A percentile compares a stretch with the other conserved stretches of the same genome.
These are phyloP conservation scores for Smittia sp. DNA, from an alignment of 2,888 invertebrate species.

Conservation along the genomic window DNA sequence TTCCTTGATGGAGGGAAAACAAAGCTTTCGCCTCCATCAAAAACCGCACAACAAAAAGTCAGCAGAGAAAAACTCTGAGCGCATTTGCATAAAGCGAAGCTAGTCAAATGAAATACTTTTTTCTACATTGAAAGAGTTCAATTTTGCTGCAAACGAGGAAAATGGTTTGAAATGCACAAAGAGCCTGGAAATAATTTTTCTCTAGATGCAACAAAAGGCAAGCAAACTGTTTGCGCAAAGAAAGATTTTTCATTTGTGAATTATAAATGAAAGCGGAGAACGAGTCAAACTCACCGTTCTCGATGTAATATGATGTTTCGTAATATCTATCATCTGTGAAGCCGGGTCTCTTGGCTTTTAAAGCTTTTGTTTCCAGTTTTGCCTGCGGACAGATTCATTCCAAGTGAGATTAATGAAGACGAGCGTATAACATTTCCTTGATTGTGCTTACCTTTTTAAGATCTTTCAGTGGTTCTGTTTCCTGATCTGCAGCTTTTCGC, in stretches of 20 bases:
- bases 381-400: constrained; percentile 60
- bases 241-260: not conserved
- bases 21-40: too few species aligned
- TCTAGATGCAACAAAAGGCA: not conserved
- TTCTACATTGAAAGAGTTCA: not conserved
- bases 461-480: constrained; percentile 73
- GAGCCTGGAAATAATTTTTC: not conserved
- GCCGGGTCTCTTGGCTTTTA: constrained; percentile 87
- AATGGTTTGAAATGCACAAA: not conserved
- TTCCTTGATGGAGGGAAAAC: too few species aligned
- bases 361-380: constrained; percentile 85
- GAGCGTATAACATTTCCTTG: constrained; percentile 1
- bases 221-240: not conserved
- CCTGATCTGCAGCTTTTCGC: constrained; percentile 71
- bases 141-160: not conserved
- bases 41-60: too few species aligned
- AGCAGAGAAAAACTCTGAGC: not conserved
- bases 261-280: not conserved
- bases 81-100: not conserved
- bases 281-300: constrained; percentile 74
- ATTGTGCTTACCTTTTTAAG: constrained; percentile 70
- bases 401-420: not conserved
- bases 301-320: constrained; percentile 92
- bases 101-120: not conserved
- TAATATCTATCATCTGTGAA: constrained; percentile 91